A percentile compares a stretch with the other conserved stretches of the same genome.
Evolutionary conservation across 1,140 invertebrate species (phyloP).

Genomic region (Uloborus diversus): DNA sequence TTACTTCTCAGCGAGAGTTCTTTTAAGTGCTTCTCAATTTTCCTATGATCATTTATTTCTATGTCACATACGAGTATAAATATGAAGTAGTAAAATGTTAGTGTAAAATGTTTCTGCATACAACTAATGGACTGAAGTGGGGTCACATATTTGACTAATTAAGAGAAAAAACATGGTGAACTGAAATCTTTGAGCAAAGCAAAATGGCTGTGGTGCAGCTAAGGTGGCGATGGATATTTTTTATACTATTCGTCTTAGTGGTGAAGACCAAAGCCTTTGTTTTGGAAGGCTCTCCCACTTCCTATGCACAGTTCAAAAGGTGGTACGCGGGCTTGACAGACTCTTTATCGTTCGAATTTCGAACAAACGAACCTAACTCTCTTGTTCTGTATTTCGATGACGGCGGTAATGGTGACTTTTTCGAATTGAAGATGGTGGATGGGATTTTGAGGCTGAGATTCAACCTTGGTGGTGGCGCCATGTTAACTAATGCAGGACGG

Average conservation of each 20-base stretch:
- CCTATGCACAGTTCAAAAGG: constrained; percentile 88
- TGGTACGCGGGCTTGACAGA: constrained; percentile 88
- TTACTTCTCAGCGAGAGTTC: too few relatives aligned
- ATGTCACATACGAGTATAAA: too few relatives aligned
- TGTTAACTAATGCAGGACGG: constrained; percentile 85
- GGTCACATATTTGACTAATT: too few relatives aligned
- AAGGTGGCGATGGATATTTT: neutral
- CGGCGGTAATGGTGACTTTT: constrained; percentile 92
- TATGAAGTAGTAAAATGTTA: too few relatives aligned
- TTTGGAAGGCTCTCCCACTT: constrained; percentile 81
- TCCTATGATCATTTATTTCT: too few relatives aligned
- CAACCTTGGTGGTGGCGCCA: constrained; percentile 85
- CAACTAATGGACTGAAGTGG: too few relatives aligned
- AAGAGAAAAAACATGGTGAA: too few relatives aligned
- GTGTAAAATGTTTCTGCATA: too few relatives aligned
- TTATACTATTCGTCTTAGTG: constrained; percentile 6
- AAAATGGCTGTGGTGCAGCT: constrained; percentile 5
- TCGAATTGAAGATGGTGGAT: constrained; percentile 92
- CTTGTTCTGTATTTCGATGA: constrained; percentile 92
- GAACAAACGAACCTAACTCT: constrained; percentile 88
- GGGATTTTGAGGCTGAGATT: constrained; percentile 86
- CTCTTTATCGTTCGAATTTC: constrained; percentile 90
- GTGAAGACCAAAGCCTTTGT: constrained; percentile 59
- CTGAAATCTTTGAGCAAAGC: too few relatives aligned
- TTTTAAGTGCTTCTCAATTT: too few relatives aligned